Evolutionary conservation across 2,888 invertebrate species (phyloP).

Genomic region (Cylloceria caligata): DNA sequence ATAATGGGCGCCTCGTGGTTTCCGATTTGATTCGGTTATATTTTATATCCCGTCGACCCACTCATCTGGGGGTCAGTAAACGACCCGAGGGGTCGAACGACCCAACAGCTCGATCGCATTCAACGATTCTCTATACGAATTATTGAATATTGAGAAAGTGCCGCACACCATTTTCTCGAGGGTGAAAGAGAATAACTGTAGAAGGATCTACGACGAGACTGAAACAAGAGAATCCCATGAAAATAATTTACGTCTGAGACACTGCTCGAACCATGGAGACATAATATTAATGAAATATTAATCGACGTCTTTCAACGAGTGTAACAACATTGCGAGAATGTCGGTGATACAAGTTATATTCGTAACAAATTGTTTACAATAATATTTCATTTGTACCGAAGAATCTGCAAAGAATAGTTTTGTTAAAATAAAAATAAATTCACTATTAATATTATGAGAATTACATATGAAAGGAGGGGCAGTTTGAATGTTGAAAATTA

Average conservation of each 20-base stretch:
- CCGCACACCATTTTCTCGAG: slow-evolving; percentile 40
- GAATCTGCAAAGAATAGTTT: not conserved
- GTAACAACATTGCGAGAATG: too few relatives aligned
- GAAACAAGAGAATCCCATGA: slow-evolving; percentile 1
- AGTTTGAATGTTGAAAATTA: not conserved
- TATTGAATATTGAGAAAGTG: slow-evolving; percentile 58
- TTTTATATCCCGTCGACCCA: slow-evolving; percentile 73
- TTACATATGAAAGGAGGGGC: not conserved
- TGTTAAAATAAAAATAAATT: not conserved
- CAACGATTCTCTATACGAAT: slow-evolving; percentile 58
- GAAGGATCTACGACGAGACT: not conserved
- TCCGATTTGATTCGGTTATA: slow-evolving; percentile 82
- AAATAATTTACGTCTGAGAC: slow-evolving; percentile 13
- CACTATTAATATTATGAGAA: not conserved
- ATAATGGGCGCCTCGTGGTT: slow-evolving; percentile 75
- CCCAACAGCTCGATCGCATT: slow-evolving; percentile 33
- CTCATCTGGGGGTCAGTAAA: slow-evolving; percentile 52
- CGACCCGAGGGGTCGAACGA: slow-evolving; percentile 64
- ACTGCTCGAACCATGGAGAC: not conserved
- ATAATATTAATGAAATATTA: slow-evolving; percentile 31
- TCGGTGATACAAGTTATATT: not conserved
- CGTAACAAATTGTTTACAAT: not conserved
- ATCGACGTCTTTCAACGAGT: too few relatives aligned
- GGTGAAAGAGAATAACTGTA: slow-evolving; percentile 22
- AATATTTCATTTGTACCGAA: not conserved